Conservation (phyloP, 1,140 invertebrate species). For the Bombus waltoni region DNA sequence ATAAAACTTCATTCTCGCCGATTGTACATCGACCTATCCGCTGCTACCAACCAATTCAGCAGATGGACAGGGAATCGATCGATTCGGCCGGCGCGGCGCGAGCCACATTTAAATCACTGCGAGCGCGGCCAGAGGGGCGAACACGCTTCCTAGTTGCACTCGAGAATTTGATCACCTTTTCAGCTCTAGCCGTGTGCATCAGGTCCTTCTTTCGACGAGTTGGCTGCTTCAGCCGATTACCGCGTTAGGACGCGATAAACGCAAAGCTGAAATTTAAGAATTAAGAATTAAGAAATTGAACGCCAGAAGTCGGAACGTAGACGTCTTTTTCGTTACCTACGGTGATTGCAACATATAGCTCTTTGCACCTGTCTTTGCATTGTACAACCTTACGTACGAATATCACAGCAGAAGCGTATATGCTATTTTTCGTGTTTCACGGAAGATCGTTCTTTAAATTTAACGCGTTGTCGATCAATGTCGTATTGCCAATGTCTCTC, state of each 20-base stretch:
- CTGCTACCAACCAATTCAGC: constrained; percentile 57
- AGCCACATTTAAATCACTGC: constrained; percentile 61
- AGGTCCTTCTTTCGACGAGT: neutral
- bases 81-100: constrained; percentile 45
- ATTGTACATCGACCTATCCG: constrained; percentile 61
- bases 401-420: too few relatives aligned
- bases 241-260: neutral
- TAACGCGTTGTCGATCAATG: too few relatives aligned
- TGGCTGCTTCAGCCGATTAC: neutral
- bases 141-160: neutral
- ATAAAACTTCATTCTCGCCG: constrained; percentile 72
- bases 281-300: too few relatives aligned
- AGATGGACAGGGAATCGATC: constrained; percentile 66
- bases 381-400: too few relatives aligned
- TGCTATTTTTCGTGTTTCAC: too few relatives aligned
- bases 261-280: neutral
- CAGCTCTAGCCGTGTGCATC: too few relatives aligned
- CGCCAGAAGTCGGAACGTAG: too few relatives aligned
- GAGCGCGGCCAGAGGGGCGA: neutral
- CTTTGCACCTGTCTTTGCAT: too few relatives aligned
- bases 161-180: neutral
- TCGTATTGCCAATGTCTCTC: too few relatives aligned
- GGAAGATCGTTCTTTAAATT: too few relatives aligned
- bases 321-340: too few relatives aligned
- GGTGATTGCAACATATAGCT: too few relatives aligned